Base-by-base conservation (phyloP, 2,888 invertebrate genomes). In the Eupithecia dodoneata region DNA sequence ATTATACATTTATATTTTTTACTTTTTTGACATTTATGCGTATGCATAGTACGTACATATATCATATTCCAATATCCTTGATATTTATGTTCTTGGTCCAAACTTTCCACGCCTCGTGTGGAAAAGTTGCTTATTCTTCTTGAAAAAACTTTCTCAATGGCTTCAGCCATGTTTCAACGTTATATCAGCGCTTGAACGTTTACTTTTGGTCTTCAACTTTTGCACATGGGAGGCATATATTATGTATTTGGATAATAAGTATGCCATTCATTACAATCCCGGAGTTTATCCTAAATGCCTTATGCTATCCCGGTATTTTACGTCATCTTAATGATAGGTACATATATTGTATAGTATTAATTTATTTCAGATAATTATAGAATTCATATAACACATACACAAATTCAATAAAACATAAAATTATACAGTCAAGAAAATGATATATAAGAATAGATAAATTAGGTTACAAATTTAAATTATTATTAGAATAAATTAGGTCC, bases 101-200 rank as follows among this genome's bases (percentile, higher is more conserved):
- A 70, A 70, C n/a, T 70, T 69, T 45, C 47, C 30, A 6, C 70
- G 47, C 70, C 47, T 70, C 30, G 47, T 41, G 45, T 10, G 6
- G 15, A 55, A 74, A 69, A 69, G 15, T 71, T 71, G 42, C 41
- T 67, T 45, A 45, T 4, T 67, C 42, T 30, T 44, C 72, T 30
- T 30, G 30, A 30, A 30, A 30, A 30, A 75, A 72, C 55, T 72
- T 75, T 55, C 42, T 71, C 49, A 73, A 73, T 49, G 41, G 65
- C 41, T 72, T 72, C 45, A 44, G 44, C 65, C 15, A 47, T 63
- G 7, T 65, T 30, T n/a, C 44, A 18, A 12, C 4, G 5, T 41
- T 69, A 44, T n/a, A 44, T n/a, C 15, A n/a, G 44, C n/a, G n/a
- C n/a, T 69, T 45, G n/a, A n/a, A 69, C 67, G 45, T 44, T 59